These are phyloP conservation scores for Turdus rufiventris DNA, from an alignment of 2,113 vertebrate species.

Conservation along the genomic window DNA sequence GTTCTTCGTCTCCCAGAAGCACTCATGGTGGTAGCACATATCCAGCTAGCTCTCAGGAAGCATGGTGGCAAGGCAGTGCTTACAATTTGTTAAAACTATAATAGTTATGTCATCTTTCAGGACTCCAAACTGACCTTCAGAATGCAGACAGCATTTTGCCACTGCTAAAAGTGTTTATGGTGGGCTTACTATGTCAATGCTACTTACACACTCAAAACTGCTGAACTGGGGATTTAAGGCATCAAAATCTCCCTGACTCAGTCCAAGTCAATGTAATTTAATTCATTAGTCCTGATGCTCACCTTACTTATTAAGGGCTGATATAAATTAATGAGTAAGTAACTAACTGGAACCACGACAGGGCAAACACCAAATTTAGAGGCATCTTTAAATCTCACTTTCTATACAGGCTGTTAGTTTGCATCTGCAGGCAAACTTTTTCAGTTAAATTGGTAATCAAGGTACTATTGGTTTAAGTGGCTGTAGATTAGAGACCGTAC, in stretches of 20 bases:
- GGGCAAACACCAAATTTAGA: not conserved
- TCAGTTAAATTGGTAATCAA: conserved; percentile 26
- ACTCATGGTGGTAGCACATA: not conserved
- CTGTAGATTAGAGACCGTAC: not conserved
- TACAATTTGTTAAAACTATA: fast-evolving
- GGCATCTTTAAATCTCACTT: conserved; percentile 4
- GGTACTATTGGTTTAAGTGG: not conserved
- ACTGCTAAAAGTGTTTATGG: not conserved
- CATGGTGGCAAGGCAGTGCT: fast-evolving
- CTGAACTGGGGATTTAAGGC: not conserved
- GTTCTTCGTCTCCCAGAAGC: not conserved
- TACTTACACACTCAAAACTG: not conserved
- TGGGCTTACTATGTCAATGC: not conserved
- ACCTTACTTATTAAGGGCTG: not conserved
- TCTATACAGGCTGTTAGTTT: conserved; percentile 17
- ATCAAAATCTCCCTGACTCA: not conserved
- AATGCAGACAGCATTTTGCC: not conserved
- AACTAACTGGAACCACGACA: not conserved
- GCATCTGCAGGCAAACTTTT: conserved; percentile 9
- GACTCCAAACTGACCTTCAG: not conserved
- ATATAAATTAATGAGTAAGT: conserved; percentile 35
- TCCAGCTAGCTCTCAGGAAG: not conserved
- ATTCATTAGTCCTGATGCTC: not conserved
- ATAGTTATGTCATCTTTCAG: not conserved
- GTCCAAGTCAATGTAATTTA: not conserved